Evolutionary conservation across 2,888 invertebrate genomes (phyloP), one percentile per base, ranked within the genome.

Genomic region (Lithosia quadra): DNA sequence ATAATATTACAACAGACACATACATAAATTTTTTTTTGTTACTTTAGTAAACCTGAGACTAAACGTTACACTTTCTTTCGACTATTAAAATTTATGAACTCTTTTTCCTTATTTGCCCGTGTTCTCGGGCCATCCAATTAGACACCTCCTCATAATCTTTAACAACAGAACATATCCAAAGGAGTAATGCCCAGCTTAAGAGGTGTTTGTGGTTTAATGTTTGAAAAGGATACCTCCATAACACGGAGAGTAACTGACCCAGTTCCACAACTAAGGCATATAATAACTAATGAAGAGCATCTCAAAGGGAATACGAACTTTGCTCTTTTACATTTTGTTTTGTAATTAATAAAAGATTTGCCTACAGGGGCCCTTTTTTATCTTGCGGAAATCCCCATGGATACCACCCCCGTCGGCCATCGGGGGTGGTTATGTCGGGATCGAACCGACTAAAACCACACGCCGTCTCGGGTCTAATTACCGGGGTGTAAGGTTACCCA

Each of bases 151-250:
- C 39, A 18, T 39, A 60, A 39, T 18, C 39, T 39, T 60, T 60
- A 60, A 60, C 39, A 18, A 18, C 22, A 18, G 18, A 60, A 10
- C 22, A 60, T 39, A 39, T 13, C 39, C 39, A 49, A 49, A 49
- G 49, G 28, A 49, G 49, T 49, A 49, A 49, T 24, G 15, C 39
- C 36, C 24, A 18, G 24, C 60, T 60, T 60, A 60, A 24, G 15
- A 60, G 60, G 18, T 56, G 60, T 60, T 60, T 60, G 15, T 10
- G 22, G 60, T 39, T 5, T 60, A 60, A 60, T 60, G 39, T 60
- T 60, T 60, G 39, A 39, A 22, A 60, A 60, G 22, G 39, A n/a
- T 24, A 60, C 18, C 60, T 39, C 11, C 13, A 36, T 36, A 39
- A 39, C n/a, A 60, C 18, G 39, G 39, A 5, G 22, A 2, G 24